A percentile compares a stretch with the other conserved stretches of the same genome.
These are phyloP conservation scores for Melieria picta DNA, from an alignment of 2,888 invertebrate genomes.

Conservation along the genomic window DNA sequence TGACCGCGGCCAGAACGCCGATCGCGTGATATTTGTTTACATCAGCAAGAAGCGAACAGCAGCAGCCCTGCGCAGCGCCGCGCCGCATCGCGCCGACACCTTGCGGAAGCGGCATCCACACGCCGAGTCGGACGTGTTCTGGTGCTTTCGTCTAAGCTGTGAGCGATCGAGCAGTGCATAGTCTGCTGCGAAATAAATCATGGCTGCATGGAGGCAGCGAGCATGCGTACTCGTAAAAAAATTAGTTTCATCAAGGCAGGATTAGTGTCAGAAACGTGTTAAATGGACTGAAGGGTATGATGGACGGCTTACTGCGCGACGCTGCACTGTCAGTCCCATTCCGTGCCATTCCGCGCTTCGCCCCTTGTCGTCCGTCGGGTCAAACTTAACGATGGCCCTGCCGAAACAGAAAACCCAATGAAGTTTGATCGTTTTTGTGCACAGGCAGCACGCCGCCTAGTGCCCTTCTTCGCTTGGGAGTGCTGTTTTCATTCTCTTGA, in stretches of 20 bases:
- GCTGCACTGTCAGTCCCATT: conserved; percentile 17
- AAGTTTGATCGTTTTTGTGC: conserved; percentile 31
- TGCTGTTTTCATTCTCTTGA: conserved; percentile 37
- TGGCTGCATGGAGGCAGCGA: conserved; percentile 48
- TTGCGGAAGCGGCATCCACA: too few relatives aligned
- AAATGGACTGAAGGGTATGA: conserved; percentile 67
- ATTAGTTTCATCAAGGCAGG: conserved; percentile 67
- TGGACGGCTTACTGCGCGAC: conserved; percentile 56
- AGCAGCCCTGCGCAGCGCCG: too few relatives aligned
- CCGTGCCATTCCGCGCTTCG: conserved; percentile 1
- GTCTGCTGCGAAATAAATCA: conserved; percentile 57
- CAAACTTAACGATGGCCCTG: conserved; percentile 1
- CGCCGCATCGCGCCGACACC: not conserved
- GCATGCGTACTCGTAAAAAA: conserved; percentile 57
- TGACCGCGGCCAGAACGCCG: not conserved
- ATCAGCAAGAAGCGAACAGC: not conserved
- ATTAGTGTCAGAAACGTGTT: conserved; percentile 67
- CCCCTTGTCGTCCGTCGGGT: not conserved
- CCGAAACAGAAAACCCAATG: conserved; percentile 30
- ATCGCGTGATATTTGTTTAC: conserved; percentile 1
- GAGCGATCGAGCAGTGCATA: conserved; percentile 14
- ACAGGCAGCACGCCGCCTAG: not conserved
- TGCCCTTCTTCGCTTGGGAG: not conserved
- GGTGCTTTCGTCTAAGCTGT: not conserved
- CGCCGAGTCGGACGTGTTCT: too few relatives aligned